Evolutionary conservation across 2,113 vertebrate species (phyloP), one percentile per base, ranked within the genome.

Genomic region (Siniperca chuatsi): DNA sequence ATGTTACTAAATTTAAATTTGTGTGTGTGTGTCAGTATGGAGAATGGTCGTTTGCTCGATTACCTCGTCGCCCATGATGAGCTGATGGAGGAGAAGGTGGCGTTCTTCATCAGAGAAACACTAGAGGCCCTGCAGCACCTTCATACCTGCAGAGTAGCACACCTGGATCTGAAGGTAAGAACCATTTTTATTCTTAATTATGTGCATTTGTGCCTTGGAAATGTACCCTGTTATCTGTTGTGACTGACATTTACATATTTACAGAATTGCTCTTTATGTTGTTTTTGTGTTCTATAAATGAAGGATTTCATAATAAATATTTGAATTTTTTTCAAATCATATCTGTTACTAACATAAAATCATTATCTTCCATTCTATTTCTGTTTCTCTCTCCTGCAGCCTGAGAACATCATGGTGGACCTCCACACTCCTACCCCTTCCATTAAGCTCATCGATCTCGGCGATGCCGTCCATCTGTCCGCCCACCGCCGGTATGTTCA

Each of bases 21-120:
- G 73, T 62, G 33, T 75, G 50, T 65, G 18, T 72, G 16, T 48
- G 4, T 70, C 77, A 99, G 98, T 62, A 96, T 99, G 96, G 98
- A 99, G 50, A 97, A 98, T 0, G 98, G 98, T 0, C 96, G 97
- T 33, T 94, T 99, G 79, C 93, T 99, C 12, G 98, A 99, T 81
- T 98, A 98, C 74, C 95, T 99, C n/a, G 97, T 98, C 82, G 97
- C 98, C 84, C 98, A 98, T 0, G 98, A 99, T 84, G 97, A 99
- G 85, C 93, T 99, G 42, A 98, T 99, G 97, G 98, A 99, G 90
- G 98, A 99, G 78, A 98, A 98, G 86, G 97, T 99, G 4, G 97
- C 98, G 0, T 99, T 98, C 90, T 99, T 99, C 15, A 96, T 99
- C 48, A 96, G 96, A 81, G 98, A 99, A 80, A 98, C 96, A 1